Conservation (phyloP, 2,797 vertebrate genomes). For the Acanthis flammea region DNA sequence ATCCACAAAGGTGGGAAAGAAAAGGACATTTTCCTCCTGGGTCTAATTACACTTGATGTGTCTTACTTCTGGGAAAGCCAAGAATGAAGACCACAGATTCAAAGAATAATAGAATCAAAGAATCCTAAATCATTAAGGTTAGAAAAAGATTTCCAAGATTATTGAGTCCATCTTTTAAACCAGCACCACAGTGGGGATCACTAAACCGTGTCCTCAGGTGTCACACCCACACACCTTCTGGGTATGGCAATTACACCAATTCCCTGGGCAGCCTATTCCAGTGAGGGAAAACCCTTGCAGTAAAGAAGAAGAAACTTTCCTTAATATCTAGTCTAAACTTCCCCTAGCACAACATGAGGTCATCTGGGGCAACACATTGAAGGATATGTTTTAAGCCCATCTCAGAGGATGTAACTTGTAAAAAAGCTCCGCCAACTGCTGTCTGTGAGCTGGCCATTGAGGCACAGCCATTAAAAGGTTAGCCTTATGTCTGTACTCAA, state of each 20-base stretch:
- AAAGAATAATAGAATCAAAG: background rate
- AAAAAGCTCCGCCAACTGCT: background rate
- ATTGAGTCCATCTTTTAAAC: background rate
- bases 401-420: background rate
- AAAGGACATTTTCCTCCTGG: background rate
- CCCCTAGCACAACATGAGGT: rapidly evolving
- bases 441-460: background rate
- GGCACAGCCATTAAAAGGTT: background rate
- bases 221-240: background rate
- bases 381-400: background rate
- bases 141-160: background rate
- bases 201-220: rapidly evolving
- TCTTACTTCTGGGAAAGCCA: background rate
- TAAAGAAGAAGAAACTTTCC: background rate
- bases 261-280: background rate
- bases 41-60: background rate
- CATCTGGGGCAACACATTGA: background rate
- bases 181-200: background rate
- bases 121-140: background rate
- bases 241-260: rapidly evolving
- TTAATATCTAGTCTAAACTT: background rate
- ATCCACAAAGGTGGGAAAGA: background rate
- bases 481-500: background rate
- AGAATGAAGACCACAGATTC: background rate
- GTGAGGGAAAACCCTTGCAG: rapidly evolving